Conservation (phyloP, 2,888 invertebrate species). For the Melinaea menophilus region DNA sequence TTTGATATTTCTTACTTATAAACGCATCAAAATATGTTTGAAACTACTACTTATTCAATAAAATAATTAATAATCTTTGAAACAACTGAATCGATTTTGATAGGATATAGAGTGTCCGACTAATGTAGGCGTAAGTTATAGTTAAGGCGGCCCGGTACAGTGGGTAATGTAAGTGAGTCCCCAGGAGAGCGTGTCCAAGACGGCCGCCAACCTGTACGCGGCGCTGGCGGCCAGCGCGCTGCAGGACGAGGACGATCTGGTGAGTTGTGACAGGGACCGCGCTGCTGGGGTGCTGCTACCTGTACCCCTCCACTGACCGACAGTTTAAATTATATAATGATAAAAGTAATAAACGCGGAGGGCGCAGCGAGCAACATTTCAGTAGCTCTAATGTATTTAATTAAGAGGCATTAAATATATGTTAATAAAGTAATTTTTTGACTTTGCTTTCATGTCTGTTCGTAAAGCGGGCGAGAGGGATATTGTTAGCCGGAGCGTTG, state of each 20-base stretch:
- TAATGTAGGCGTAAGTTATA: no score
- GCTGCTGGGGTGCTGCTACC: constrained; percentile 1
- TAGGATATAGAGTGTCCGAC: no score
- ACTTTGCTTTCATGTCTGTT: constrained; percentile 60
- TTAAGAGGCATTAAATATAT: constrained; percentile 16
- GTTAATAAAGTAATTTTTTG: constrained; percentile 27
- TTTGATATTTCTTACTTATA: neutral
- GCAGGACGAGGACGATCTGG: constrained; percentile 86
- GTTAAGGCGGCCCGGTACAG: no score
- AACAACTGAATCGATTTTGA: no score
- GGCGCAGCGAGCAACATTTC: constrained; percentile 11
- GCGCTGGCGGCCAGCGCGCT: constrained; percentile 90
- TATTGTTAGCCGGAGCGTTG: constrained; percentile 48
- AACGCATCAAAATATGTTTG: no score
- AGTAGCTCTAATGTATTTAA: constrained; percentile 16
- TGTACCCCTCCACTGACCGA: neutral
- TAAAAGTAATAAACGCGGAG: no score
- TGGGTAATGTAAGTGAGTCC: constrained; percentile 30
- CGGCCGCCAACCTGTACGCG: constrained; percentile 90
- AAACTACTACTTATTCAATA: no score
- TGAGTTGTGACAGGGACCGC: constrained; percentile 35
- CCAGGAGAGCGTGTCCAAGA: constrained; percentile 84
- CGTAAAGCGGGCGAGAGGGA: constrained; percentile 53
- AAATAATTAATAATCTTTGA: no score
- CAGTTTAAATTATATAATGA: no score